These are phyloP conservation scores for Pristiophorus japonicus DNA, from an alignment of 2,113 vertebrate species.

Conservation along the genomic window DNA sequence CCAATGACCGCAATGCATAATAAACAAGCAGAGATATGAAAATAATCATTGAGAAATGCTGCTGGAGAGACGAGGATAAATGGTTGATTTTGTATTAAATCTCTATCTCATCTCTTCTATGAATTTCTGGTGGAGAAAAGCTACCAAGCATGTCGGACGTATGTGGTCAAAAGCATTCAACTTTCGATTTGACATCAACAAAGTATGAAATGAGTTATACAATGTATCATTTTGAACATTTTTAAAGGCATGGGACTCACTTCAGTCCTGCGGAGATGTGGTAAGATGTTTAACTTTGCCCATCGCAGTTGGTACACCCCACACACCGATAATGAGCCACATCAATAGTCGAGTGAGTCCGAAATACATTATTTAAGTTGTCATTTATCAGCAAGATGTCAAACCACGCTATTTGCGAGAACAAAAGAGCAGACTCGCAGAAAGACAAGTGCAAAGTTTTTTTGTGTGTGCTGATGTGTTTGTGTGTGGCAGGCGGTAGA, in stretches of 20 bases:
- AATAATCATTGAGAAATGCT: neutral
- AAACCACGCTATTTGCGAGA: neutral
- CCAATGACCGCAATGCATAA: neutral
- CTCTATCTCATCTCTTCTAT: neutral
- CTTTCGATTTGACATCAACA: neutral
- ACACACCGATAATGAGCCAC: neutral
- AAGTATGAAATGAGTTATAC: neutral
- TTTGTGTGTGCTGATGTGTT: neutral
- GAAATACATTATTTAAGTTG: neutral
- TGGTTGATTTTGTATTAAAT: neutral
- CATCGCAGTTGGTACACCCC: neutral
- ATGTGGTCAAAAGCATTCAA: neutral
- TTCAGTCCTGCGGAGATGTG: neutral
- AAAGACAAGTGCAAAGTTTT: neutral
- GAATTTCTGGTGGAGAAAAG: neutral
- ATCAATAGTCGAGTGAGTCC: neutral
- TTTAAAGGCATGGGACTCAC: neutral
- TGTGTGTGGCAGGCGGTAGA: neutral
- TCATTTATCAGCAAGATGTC: neutral
- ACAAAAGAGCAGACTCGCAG: neutral
- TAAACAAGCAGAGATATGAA: neutral
- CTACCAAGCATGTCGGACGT: neutral
- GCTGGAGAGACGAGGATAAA: neutral
- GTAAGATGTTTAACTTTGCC: neutral
- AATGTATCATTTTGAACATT: too few species aligned